A percentile compares a stretch with the other conserved stretches of the same genome.
Evolutionary conservation across 2,113 vertebrate genomes (phyloP).

Genomic region (Rhinoderma darwinii): DNA sequence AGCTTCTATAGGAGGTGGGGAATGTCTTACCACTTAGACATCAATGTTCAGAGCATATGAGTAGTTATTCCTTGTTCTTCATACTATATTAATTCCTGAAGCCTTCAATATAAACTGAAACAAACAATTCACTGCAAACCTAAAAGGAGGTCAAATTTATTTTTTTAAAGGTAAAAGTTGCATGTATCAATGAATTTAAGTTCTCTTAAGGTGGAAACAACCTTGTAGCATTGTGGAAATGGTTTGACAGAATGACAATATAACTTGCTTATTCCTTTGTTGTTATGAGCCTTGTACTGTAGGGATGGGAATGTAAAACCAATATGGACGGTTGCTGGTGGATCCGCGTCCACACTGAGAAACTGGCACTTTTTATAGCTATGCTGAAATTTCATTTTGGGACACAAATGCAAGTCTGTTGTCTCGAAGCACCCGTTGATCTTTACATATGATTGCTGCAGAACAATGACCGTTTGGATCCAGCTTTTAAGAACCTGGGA

Average conservation of each 20-base stretch:
- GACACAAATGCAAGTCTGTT: not conserved
- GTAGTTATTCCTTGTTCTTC: not conserved
- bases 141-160: not conserved
- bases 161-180: not conserved
- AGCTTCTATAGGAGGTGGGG: not conserved
- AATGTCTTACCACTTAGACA: not conserved
- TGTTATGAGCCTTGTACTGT: not conserved
- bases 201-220: not conserved
- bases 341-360: not conserved
- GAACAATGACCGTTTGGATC: not conserved
- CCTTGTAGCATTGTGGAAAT: not conserved
- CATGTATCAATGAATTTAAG: not conserved
- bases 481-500: not conserved
- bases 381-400: conserved; percentile 9
- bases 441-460: not conserved
- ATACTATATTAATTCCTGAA: not conserved
- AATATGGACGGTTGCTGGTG: not conserved
- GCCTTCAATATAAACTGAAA: not conserved
- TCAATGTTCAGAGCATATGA: too few species aligned
- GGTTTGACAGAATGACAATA: not conserved
- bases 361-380: conserved; percentile 6
- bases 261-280: not conserved
- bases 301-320: not conserved
- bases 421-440: not conserved
- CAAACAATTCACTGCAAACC: not conserved